phyloP scores from a whole-genome alignment of 1,140 invertebrate genomes.

The Saccostrea glomerata region DNA sequence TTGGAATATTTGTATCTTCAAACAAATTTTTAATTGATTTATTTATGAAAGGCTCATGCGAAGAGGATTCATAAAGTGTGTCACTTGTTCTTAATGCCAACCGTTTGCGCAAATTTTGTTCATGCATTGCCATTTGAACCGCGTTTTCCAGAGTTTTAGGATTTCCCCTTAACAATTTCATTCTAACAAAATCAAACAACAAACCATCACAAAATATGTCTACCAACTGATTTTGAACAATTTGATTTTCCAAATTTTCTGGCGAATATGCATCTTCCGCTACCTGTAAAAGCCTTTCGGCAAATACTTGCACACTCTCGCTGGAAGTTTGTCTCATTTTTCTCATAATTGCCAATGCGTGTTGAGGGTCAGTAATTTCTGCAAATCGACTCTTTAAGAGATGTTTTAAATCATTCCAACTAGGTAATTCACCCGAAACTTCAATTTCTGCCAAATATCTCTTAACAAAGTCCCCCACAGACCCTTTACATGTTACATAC shows the following conservation, averaged over 20 bases:
- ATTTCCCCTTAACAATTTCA: constrained; percentile 51
- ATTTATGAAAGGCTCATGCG: neutral
- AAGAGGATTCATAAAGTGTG: neutral
- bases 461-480: constrained; percentile 18
- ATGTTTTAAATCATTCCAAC: neutral
- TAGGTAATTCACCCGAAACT: neutral
- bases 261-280: neutral
- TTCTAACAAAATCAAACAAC: constrained; percentile 42
- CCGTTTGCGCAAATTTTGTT: no score
- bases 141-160: neutral
- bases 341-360: neutral
- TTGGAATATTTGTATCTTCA: neutral
- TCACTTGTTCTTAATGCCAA: no score
- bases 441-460: constrained; percentile 12
- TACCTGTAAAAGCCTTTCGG: neutral
- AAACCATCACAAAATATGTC: constrained; percentile 49
- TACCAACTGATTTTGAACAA: constrained; percentile 38
- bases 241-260: neutral
- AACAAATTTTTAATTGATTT: neutral
- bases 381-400: neutral
- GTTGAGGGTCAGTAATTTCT: constrained; percentile 22
- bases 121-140: no score
- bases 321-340: neutral
- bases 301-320: constrained; percentile 1
- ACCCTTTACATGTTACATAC: constrained; percentile 6